A percentile compares a stretch with the other conserved stretches of the same genome.
Conservation (phyloP, 1,140 invertebrate genomes). For the Cyclina sinensis region DNA sequence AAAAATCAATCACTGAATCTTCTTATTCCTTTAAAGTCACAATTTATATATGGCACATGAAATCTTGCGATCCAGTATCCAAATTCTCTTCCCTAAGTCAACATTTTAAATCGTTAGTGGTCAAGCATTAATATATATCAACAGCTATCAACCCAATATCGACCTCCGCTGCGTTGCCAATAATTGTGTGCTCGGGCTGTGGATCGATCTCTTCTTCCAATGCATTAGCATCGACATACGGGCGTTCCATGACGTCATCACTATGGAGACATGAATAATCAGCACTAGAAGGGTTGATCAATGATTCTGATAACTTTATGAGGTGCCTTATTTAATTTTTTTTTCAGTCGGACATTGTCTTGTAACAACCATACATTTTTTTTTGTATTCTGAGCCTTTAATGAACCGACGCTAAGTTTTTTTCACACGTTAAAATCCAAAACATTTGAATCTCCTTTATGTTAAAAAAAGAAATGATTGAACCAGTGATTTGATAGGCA, state of each 20-base stretch:
- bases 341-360: no score
- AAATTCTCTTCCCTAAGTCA: not conserved
- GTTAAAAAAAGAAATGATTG: no score
- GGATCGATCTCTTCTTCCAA: slow-evolving; percentile 44
- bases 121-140: not conserved
- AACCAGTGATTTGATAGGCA: no score
- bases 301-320: not conserved
- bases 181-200: not conserved
- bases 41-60: not conserved
- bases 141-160: slow-evolving; percentile 4
- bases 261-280: slow-evolving; percentile 71
- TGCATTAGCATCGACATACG: slow-evolving; percentile 69
- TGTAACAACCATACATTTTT: no score
- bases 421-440: no score
- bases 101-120: not conserved
- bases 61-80: not conserved
- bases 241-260: slow-evolving; percentile 70
- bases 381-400: no score
- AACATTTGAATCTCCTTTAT: no score
- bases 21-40: not conserved
- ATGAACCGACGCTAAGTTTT: no score
- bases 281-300: not conserved
- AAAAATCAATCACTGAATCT: not conserved
- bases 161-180: not conserved
- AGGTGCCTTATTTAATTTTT: not conserved